phyloP scores from a whole-genome alignment of 2,888 invertebrate species.

The Scelioninae gen. 2 region DNA sequence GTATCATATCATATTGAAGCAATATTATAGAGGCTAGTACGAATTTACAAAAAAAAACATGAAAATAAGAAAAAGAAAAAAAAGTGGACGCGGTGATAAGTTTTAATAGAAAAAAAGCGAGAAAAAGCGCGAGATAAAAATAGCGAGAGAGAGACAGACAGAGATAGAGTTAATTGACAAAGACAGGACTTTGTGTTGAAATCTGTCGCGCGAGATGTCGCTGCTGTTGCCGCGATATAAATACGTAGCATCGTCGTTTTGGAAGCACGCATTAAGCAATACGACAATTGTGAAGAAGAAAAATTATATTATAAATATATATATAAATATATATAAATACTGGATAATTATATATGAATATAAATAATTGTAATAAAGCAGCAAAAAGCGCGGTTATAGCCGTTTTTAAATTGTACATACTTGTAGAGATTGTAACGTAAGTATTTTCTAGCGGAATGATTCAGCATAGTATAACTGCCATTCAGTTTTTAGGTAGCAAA shows the following conservation, averaged over 20 bases:
- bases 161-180: slow-evolving; percentile 23
- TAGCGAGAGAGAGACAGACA: slow-evolving; percentile 2
- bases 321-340: slow-evolving; percentile 49
- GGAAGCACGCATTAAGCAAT: slow-evolving; percentile 55
- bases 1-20: slow-evolving; percentile 75
- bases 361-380: slow-evolving; percentile 59
- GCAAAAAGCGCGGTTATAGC: slow-evolving; percentile 63
- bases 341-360: slow-evolving; percentile 56
- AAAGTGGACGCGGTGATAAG: slow-evolving; percentile 32
- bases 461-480: slow-evolving; percentile 66
- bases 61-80: slow-evolving; percentile 23
- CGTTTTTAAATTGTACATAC: slow-evolving; percentile 73
- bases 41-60: slow-evolving; percentile 60
- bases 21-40: slow-evolving; percentile 71
- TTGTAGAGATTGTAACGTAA: slow-evolving; percentile 67
- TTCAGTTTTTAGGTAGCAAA: slow-evolving; percentile 67
- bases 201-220: slow-evolving; percentile 30
- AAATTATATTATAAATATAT: slow-evolving; percentile 47
- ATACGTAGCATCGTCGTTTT: slow-evolving; percentile 48
- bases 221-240: slow-evolving; percentile 33
- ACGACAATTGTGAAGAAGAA: slow-evolving; percentile 46
- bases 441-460: slow-evolving; percentile 70
- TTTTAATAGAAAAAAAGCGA: slow-evolving; percentile 18
- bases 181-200: slow-evolving; percentile 39
- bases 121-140: slow-evolving; percentile 4